A percentile compares a stretch with the other conserved stretches of the same genome.
These are phyloP conservation scores for Coelopa frigida DNA, from an alignment of 1,140 invertebrate species.

Conservation along the genomic window DNA sequence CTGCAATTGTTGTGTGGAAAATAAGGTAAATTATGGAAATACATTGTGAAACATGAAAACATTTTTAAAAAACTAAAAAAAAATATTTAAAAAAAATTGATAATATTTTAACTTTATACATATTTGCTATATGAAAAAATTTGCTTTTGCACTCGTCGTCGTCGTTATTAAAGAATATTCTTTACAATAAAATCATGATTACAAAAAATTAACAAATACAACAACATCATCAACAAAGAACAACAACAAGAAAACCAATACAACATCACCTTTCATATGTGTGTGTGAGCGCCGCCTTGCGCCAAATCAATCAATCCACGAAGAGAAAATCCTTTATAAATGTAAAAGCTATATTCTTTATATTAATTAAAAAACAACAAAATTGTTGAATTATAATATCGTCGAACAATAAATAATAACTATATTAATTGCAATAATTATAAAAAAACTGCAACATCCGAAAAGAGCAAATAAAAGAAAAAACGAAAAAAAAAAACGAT, in stretches of 20 bases:
- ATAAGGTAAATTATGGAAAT: conserved; percentile 43
- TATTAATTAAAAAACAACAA: not conserved
- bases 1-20: conserved; percentile 45
- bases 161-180: too few relatives aligned
- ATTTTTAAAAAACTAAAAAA: conserved; percentile 12
- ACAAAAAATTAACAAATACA: conserved; percentile 4
- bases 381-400: not conserved
- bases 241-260: conserved; percentile 8
- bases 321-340: not conserved
- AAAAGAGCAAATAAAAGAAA: not conserved
- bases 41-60: conserved; percentile 44
- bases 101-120: too few relatives aligned
- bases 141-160: too few relatives aligned
- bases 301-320: not conserved
- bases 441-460: conserved; percentile 2
- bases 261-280: conserved; percentile 18
- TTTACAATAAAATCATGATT: not conserved
- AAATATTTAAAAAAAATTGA: conserved; percentile 25
- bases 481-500: not conserved
- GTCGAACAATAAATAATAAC: not conserved
- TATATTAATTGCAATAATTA: conserved; percentile 1
- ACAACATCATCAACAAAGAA: conserved; percentile 17
- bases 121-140: too few relatives aligned
- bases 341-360: not conserved
- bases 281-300: conserved; percentile 39